Conservation (phyloP, 2,113 vertebrate species). For the Xenus cinereus region DNA sequence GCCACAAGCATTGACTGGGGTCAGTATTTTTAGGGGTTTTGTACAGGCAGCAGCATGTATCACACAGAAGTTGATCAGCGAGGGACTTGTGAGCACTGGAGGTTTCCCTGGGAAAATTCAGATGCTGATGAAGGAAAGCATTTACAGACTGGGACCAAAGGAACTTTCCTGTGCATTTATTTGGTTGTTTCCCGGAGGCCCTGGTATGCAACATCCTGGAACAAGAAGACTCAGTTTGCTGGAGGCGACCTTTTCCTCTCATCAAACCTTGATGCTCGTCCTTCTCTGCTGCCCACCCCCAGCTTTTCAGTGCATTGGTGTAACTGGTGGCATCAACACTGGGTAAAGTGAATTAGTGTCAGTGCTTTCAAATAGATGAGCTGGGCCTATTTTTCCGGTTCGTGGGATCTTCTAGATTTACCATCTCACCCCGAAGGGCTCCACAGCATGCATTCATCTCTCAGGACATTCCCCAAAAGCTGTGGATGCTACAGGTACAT, state of each 20-base stretch:
- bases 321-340: neutral
- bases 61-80: neutral
- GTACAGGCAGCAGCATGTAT: accelerated
- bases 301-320: neutral
- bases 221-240: neutral
- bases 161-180: neutral
- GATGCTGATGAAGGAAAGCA: neutral
- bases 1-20: neutral
- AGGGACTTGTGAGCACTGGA: neutral
- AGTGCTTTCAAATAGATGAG: neutral
- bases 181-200: neutral
- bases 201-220: neutral
- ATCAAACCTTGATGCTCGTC: neutral
- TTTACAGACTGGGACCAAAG: neutral
- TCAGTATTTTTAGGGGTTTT: neutral
- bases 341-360: neutral
- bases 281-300: neutral
- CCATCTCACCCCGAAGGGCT: neutral
- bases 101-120: neutral
- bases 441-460: neutral
- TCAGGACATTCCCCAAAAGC: neutral
- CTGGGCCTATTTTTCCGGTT: neutral
- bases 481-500: neutral
- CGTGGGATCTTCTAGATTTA: neutral
- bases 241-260: neutral